A percentile compares a stretch with the other conserved stretches of the same genome.
Evolutionary conservation across 1,140 invertebrate species (phyloP).

Genomic region (Drosophila orosa): DNA sequence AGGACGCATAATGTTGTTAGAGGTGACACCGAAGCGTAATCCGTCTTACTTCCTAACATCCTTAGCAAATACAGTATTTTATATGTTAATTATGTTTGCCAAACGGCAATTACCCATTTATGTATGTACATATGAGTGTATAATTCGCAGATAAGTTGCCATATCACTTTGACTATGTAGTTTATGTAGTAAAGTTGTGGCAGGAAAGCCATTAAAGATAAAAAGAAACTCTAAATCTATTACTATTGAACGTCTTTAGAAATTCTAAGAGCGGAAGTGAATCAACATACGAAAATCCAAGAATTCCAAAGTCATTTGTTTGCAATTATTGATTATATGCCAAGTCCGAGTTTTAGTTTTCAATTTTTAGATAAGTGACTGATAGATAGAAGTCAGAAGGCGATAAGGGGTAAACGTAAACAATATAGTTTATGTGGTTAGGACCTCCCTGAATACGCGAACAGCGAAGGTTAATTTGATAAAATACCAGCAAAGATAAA

Average conservation of each 20-base stretch:
- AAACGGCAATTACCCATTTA: slow-evolving; percentile 20
- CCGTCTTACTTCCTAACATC: slow-evolving; percentile 33
- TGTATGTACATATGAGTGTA: slow-evolving; percentile 42
- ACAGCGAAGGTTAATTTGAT: neutral
- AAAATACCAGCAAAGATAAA: neutral
- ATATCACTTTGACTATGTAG: slow-evolving; percentile 63
- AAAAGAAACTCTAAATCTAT: slow-evolving; percentile 8
- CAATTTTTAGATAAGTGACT: slow-evolving; percentile 24
- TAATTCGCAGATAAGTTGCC: slow-evolving; percentile 54
- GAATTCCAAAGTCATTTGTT: slow-evolving; percentile 11
- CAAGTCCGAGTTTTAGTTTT: slow-evolving; percentile 3
- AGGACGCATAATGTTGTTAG: slow-evolving; percentile 10
- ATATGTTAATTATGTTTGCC: slow-evolving; percentile 52
- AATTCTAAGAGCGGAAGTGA: neutral
- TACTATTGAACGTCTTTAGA: neutral
- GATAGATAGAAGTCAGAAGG: slow-evolving; percentile 14
- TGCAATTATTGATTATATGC: slow-evolving; percentile 8
- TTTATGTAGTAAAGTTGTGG: slow-evolving; percentile 43
- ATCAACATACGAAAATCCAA: slow-evolving; percentile 7
- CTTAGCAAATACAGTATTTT: slow-evolving; percentile 78
- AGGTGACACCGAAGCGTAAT: slow-evolving; percentile 58
- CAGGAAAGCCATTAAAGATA: slow-evolving; percentile 32
- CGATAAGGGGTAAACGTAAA: neutral
- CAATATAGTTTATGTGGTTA: neutral
- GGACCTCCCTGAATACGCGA: too few species aligned